Percentiles rank a stretch among this genome's conserved stretches.
These are phyloP conservation scores for Bellardia bayeri DNA, from an alignment of 2,888 invertebrate genomes.

Conservation along the genomic window DNA sequence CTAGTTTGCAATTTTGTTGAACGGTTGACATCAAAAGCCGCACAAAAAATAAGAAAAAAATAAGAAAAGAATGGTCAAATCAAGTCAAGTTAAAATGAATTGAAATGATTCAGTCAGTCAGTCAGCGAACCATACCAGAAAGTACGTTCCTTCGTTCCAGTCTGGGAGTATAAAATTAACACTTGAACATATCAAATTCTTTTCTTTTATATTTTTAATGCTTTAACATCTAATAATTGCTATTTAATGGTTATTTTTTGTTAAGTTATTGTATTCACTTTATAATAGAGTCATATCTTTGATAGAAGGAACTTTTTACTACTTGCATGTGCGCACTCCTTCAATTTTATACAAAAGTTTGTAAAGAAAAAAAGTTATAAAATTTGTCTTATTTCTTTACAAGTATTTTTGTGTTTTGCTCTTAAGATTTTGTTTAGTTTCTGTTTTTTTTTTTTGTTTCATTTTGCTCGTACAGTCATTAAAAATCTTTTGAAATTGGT, in stretches of 20 bases:
- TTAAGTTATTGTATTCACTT: not conserved
- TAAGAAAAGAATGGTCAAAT: constrained; percentile 34
- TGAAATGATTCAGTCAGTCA: constrained; percentile 33
- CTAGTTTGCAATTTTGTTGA: constrained; percentile 57
- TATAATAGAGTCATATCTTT: constrained; percentile 64
- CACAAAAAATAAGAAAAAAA: not conserved
- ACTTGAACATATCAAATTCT: constrained; percentile 82
- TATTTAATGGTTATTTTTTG: constrained; percentile 64
- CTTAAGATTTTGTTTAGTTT: constrained; percentile 1
- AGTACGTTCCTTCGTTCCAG: not conserved
- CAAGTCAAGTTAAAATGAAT: constrained; percentile 42
- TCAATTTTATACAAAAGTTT: constrained; percentile 32
- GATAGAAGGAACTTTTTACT: constrained; percentile 24
- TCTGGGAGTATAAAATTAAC: constrained; percentile 79
- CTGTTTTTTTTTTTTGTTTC: not conserved
- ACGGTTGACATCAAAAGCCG: constrained; percentile 72
- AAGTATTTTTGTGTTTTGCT: not conserved
- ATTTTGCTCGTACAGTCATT: constrained; percentile 48
- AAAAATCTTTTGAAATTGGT: constrained; percentile 67
- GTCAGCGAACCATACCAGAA: not conserved
- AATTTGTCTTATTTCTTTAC: constrained; percentile 22
- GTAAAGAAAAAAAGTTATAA: constrained; percentile 14
- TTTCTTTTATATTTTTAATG: constrained; percentile 3
- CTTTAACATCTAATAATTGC: constrained; percentile 60
- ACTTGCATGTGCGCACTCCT: constrained; percentile 36